Evolutionary conservation across 1,140 invertebrate species (phyloP).

Genomic region (Patella vulgata): DNA sequence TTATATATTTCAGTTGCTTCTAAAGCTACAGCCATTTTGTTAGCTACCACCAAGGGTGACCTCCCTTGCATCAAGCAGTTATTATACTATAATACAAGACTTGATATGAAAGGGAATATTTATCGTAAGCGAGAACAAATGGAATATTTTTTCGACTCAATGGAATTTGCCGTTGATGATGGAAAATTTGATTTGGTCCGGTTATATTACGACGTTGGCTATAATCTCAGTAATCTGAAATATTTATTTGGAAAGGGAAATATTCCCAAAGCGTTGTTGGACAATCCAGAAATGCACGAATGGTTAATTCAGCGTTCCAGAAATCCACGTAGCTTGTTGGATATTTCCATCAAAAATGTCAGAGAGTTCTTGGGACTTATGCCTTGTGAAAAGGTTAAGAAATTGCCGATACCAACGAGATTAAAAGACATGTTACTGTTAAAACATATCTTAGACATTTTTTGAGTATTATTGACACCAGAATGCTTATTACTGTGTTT

Average conservation of each 20-base stretch:
- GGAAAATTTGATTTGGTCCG: conserved; percentile 9
- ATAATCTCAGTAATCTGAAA: conserved; percentile 11
- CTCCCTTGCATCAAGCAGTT: conserved; percentile 20
- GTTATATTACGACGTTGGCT: conserved; percentile 23
- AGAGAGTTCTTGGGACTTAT: conserved; percentile 1
- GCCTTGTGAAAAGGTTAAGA: neutral
- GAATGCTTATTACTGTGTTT: too few relatives aligned
- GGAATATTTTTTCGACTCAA: conserved; percentile 21
- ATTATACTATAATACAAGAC: conserved; percentile 15
- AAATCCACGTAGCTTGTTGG: conserved; percentile 1
- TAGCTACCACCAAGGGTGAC: conserved; percentile 29
- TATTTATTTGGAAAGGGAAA: neutral
- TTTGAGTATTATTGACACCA: too few relatives aligned
- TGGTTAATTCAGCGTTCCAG: conserved; percentile 3
- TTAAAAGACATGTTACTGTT: conserved; percentile 12
- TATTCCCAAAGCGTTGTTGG: neutral
- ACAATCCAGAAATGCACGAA: conserved; percentile 1
- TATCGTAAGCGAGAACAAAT: conserved; percentile 4
- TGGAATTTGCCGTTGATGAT: conserved; percentile 21
- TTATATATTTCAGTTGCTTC: conserved; percentile 33
- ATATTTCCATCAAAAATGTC: conserved; percentile 1
- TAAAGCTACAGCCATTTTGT: conserved; percentile 35
- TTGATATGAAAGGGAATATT: conserved; percentile 14
- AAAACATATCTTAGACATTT: neutral
- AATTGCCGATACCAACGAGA: conserved; percentile 15